phyloP scores from a whole-genome alignment of 2,113 vertebrate genomes.

The Mixornis gularis region DNA sequence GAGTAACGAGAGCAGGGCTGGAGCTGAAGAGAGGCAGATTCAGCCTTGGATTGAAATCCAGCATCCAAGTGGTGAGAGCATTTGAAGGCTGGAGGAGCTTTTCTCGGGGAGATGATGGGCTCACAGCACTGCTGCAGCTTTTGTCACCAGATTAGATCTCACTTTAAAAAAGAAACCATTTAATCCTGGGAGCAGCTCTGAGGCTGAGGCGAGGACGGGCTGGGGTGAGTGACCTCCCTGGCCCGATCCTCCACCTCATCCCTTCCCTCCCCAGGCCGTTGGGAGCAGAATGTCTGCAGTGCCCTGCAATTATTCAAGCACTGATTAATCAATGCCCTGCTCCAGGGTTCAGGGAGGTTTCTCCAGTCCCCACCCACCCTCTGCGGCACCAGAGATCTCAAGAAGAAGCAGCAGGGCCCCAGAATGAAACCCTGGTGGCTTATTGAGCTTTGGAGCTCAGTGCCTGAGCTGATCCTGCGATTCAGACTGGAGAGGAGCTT shows the following conservation, averaged over 20 bases:
- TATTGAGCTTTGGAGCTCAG: not conserved
- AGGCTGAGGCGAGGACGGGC: not conserved
- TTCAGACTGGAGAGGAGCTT: not conserved
- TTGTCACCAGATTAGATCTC: not conserved
- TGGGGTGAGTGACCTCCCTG: not conserved
- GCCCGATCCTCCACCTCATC: not conserved
- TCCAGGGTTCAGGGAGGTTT: not conserved
- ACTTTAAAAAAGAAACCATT: not conserved
- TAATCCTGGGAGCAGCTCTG: not conserved
- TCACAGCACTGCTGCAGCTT: not conserved
- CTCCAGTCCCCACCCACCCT: not conserved
- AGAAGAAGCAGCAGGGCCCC: not conserved
- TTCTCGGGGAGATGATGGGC: not conserved
- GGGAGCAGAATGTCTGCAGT: not conserved
- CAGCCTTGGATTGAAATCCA: not conserved
- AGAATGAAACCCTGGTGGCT: not conserved
- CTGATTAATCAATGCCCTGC: constrained; percentile 14
- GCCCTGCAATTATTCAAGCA: constrained; percentile 12
- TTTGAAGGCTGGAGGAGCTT: constrained; percentile 2
- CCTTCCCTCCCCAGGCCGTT: not conserved
- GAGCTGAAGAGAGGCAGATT: not conserved
- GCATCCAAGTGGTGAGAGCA: not conserved
- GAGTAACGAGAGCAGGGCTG: not conserved
- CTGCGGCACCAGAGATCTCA: not conserved
- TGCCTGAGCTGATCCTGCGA: not conserved